These are phyloP conservation scores for Climacteris rufus DNA, from an alignment of 2,113 vertebrate species.

Conservation along the genomic window DNA sequence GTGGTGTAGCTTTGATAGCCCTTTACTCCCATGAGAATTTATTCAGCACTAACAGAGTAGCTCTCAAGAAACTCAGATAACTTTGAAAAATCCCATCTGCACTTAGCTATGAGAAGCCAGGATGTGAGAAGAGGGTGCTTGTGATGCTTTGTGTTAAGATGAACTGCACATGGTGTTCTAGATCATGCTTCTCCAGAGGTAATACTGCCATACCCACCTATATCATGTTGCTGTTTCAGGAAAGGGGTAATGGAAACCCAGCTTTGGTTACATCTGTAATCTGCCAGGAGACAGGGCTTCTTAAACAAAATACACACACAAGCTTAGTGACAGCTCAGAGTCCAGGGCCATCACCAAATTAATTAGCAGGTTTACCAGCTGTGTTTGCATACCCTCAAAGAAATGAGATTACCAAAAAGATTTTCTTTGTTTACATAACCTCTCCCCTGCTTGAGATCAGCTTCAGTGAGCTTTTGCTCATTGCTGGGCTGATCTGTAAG, in stretches of 20 bases:
- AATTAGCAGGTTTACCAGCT: conserved; percentile 5
- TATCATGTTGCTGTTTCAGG: background rate
- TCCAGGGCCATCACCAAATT: conserved; percentile 12
- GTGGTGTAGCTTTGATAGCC: background rate
- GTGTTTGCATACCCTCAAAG: background rate
- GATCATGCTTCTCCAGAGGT: background rate
- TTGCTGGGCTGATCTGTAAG: background rate
- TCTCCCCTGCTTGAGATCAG: background rate
- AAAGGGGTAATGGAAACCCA: background rate
- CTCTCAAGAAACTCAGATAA: background rate
- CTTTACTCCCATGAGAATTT: background rate
- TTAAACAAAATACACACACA: background rate
- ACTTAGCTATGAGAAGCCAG: background rate
- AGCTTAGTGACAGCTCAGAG: conserved; percentile 22
- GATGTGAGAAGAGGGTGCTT: background rate
- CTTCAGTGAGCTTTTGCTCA: conserved; percentile 19
- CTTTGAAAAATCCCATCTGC: background rate
- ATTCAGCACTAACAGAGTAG: background rate
- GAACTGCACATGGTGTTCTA: background rate
- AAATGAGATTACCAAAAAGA: background rate
- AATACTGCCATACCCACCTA: background rate
- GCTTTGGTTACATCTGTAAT: background rate
- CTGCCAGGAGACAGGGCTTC: background rate
- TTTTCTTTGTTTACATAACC: conserved; percentile 29
- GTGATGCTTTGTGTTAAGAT: background rate